Conservation (phyloP, 2,113 vertebrate species). For the Pseudorhombus dupliciocellatus region DNA sequence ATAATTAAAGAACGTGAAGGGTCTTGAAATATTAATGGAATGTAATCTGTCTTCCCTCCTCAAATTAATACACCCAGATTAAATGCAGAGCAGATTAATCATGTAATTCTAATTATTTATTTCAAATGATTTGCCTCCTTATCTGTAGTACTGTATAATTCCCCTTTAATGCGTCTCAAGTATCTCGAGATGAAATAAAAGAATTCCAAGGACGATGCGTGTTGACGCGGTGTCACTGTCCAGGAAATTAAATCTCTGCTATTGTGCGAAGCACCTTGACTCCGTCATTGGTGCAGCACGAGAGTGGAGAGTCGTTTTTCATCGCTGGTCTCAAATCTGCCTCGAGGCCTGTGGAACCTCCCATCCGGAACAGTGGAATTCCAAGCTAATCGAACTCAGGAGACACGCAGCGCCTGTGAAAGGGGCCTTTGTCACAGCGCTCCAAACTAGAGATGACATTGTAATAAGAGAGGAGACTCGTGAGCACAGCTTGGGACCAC, state of each 20-base stretch:
- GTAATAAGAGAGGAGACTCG: conserved; percentile 67
- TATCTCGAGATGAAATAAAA: conserved; percentile 29
- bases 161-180: conserved; percentile 8
- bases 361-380: conserved; percentile 72
- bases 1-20: conserved; percentile 13
- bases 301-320: conserved; percentile 10
- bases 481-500: conserved; percentile 32
- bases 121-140: conserved; percentile 10
- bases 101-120: conserved; percentile 11
- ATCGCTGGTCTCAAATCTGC: conserved; percentile 51
- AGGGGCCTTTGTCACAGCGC: conserved; percentile 66
- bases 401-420: conserved; percentile 62
- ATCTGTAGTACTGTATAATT: neutral
- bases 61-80: conserved; percentile 6
- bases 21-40: conserved; percentile 13
- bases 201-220: conserved; percentile 29
- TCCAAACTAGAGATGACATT: conserved; percentile 69
- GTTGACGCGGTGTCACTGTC: conserved; percentile 23
- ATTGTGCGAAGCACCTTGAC: conserved; percentile 52
- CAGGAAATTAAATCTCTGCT: conserved; percentile 16
- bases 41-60: conserved; percentile 15
- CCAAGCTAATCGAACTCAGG: conserved; percentile 77
- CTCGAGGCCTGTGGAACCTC: conserved; percentile 59
- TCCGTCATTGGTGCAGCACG: conserved; percentile 42
- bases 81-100: conserved; percentile 18